phyloP scores from a whole-genome alignment of 2,113 vertebrate species.

The Semnornis frantzii region DNA sequence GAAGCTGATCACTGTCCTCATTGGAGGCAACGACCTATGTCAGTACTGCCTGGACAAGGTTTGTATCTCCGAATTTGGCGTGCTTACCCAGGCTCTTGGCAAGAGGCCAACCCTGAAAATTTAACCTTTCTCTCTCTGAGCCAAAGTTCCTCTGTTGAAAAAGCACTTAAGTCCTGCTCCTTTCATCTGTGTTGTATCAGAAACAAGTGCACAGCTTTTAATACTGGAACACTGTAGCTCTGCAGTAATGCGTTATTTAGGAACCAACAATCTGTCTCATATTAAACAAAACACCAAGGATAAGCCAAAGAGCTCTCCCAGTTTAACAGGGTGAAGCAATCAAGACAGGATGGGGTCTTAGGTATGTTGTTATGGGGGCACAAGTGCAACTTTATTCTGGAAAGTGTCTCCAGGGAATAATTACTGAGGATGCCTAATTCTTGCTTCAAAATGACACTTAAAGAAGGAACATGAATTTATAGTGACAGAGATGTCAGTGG shows the following conservation, averaged over 20 bases:
- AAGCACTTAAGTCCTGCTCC: background rate
- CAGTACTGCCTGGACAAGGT: conserved; percentile 88
- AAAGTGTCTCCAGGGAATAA: background rate
- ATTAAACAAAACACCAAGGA: background rate
- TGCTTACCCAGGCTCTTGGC: conserved; percentile 4
- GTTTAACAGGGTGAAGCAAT: background rate
- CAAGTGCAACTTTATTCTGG: background rate
- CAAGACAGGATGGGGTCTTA: background rate
- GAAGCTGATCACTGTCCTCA: conserved; percentile 93
- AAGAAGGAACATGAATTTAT: background rate
- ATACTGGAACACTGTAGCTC: background rate
- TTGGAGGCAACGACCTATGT: conserved; percentile 91
- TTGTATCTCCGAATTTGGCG: conserved; percentile 36
- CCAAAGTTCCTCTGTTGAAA: conserved; percentile 20
- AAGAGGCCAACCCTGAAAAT: background rate
- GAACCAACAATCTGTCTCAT: background rate
- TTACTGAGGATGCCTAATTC: background rate
- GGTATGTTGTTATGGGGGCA: background rate
- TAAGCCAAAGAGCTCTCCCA: background rate
- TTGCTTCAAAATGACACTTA: background rate
- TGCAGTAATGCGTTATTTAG: background rate
- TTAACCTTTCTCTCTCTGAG: background rate
- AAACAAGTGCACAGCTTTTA: background rate
- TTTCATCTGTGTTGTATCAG: conserved; percentile 10
- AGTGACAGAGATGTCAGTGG: background rate